Percentiles rank a stretch among this genome's conserved stretches.
Conservation (phyloP, 2,797 vertebrate genomes). For the Alosa sapidissima region DNA sequence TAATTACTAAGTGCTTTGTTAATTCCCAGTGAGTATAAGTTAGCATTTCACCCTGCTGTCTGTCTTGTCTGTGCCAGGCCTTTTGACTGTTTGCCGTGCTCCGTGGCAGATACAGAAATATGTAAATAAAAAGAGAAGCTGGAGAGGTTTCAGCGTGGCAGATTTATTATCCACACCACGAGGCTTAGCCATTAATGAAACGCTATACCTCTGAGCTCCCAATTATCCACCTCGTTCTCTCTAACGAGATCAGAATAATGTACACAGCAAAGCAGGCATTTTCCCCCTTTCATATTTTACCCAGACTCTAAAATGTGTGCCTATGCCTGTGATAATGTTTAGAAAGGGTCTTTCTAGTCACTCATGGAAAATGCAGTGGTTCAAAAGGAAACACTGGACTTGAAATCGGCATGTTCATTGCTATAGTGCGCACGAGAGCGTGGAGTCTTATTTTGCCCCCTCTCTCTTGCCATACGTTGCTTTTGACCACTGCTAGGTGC, state of each 20-base stretch:
- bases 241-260: neutral
- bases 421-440: no score
- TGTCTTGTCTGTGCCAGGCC: slow-evolving; percentile 58
- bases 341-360: neutral
- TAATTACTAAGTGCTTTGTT: slow-evolving; percentile 95
- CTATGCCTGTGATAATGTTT: slow-evolving; percentile 33
- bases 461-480: slow-evolving; percentile 48
- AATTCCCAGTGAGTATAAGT: slow-evolving; percentile 83
- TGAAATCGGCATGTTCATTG: neutral
- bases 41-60: slow-evolving; percentile 63
- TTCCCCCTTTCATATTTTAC: slow-evolving; percentile 29
- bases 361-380: neutral
- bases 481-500: slow-evolving; percentile 68
- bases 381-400: neutral
- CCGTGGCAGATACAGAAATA: slow-evolving; percentile 64
- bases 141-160: slow-evolving; percentile 26
- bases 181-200: slow-evolving; percentile 75
- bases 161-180: slow-evolving; percentile 57
- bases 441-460: neutral
- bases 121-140: slow-evolving; percentile 54
- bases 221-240: neutral
- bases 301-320: slow-evolving; percentile 14
- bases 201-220: slow-evolving; percentile 64
- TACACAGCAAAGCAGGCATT: neutral
- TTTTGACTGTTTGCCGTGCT: slow-evolving; percentile 60